Conservation (phyloP, 2,797 vertebrate species). For the Perodicticus potto region DNA sequence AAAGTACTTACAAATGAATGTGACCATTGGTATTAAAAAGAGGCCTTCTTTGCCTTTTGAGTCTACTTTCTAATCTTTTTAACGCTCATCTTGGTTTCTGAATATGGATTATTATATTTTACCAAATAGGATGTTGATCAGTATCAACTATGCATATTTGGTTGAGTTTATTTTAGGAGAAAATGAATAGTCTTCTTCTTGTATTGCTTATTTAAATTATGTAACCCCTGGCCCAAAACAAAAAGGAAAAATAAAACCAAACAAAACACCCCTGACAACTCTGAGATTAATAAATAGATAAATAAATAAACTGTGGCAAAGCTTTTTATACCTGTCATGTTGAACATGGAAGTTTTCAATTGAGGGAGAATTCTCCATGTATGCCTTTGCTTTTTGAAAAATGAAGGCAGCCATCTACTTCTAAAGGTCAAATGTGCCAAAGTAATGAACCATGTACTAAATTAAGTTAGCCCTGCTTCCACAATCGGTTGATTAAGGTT, state of each 20-base stretch:
- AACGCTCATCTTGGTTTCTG: constrained; percentile 18
- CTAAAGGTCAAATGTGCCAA: neutral
- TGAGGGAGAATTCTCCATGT: neutral
- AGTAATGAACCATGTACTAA: neutral
- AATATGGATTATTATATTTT: neutral
- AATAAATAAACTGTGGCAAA: neutral
- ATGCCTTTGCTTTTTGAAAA: neutral
- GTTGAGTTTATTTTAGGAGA: constrained; percentile 53
- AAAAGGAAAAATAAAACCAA: neutral
- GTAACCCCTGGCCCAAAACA: neutral
- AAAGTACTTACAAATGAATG: neutral
- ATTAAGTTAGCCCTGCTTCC: neutral
- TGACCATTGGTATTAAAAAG: neutral
- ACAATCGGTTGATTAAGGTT: neutral
- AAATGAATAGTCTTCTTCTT: neutral
- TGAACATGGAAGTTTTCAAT: neutral
- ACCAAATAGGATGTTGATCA: neutral
- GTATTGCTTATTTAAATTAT: constrained; percentile 61
- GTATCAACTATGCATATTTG: neutral
- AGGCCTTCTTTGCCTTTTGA: neutral
- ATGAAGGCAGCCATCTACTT: neutral
- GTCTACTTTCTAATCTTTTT: neutral
- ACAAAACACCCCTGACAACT: neutral
- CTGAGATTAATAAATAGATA: neutral
- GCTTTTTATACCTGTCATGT: neutral